phyloP scores from a whole-genome alignment of 2,797 vertebrate genomes.

The Lophotriccus pileatus region DNA sequence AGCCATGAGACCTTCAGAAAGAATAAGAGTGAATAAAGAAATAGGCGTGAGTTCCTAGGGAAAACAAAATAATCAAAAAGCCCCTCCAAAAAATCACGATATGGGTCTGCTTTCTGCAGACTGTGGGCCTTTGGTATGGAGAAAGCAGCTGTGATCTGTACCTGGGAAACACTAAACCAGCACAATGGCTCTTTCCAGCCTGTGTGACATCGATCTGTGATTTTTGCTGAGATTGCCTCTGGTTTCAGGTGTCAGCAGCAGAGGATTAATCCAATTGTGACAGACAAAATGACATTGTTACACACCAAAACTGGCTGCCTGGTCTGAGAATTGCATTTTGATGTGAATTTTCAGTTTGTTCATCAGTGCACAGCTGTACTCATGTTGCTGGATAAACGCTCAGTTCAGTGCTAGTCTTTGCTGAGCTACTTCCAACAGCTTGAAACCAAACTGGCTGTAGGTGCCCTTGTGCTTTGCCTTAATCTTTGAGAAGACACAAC shows the following conservation, averaged over 20 bases:
- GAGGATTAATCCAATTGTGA: background rate
- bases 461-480: background rate
- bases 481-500: background rate
- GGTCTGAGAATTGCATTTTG: background rate
- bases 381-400: background rate
- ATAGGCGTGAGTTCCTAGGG: background rate
- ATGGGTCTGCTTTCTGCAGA: background rate
- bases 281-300: background rate
- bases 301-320: background rate
- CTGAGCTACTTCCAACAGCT: background rate
- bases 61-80: fast-evolving
- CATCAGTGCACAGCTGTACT: background rate
- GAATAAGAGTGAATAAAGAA: background rate
- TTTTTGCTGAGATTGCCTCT: background rate
- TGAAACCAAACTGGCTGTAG: background rate
- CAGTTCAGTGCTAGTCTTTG: background rate
- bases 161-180: background rate
- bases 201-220: background rate
- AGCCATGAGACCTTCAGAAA: background rate
- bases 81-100: no score
- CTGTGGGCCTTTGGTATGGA: background rate
- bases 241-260: background rate
- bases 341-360: background rate
- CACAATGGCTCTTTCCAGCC: background rate
- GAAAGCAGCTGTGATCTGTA: background rate